A percentile compares a stretch with the other conserved stretches of the same genome.
These are phyloP conservation scores for Cyprinus carpio DNA, from an alignment of 2,113 vertebrate species.

Conservation along the genomic window DNA sequence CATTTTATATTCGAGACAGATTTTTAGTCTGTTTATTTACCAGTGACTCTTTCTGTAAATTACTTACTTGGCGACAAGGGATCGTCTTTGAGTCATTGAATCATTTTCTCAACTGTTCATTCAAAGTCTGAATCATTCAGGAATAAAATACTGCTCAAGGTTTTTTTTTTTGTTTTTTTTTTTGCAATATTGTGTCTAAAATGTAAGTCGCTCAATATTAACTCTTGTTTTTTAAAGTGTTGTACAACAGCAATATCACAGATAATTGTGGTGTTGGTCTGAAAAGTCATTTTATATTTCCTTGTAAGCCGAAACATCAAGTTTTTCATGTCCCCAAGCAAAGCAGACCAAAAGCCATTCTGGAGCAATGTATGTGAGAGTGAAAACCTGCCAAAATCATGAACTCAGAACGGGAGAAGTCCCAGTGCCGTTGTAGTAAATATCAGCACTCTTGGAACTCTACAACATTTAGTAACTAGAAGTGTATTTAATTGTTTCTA, in stretches of 20 bases:
- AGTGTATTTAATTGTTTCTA: not conserved
- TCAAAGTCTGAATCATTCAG: no score
- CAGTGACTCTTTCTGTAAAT: not conserved
- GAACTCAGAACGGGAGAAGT: no score
- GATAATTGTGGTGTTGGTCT: not conserved
- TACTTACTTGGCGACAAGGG: not conserved
- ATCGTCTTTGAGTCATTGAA: not conserved
- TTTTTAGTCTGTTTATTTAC: not conserved
- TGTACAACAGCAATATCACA: no score
- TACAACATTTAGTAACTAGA: not conserved
- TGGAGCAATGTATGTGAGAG: no score
- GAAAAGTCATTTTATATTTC: not conserved
- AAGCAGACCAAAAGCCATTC: no score
- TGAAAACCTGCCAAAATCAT: no score
- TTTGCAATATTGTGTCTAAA: no score
- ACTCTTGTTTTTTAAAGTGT: no score
- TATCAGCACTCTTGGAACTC: not conserved
- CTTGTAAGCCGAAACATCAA: not conserved
- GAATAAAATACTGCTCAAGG: no score
- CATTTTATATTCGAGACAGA: not conserved
- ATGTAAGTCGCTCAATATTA: no score
- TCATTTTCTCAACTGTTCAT: not conserved
- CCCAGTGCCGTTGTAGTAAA: not conserved
- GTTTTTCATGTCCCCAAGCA: not conserved
- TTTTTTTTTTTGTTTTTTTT: no score